Evolutionary conservation across 2,113 vertebrate genomes (phyloP).

Genomic region (Cyanistes caeruleus): DNA sequence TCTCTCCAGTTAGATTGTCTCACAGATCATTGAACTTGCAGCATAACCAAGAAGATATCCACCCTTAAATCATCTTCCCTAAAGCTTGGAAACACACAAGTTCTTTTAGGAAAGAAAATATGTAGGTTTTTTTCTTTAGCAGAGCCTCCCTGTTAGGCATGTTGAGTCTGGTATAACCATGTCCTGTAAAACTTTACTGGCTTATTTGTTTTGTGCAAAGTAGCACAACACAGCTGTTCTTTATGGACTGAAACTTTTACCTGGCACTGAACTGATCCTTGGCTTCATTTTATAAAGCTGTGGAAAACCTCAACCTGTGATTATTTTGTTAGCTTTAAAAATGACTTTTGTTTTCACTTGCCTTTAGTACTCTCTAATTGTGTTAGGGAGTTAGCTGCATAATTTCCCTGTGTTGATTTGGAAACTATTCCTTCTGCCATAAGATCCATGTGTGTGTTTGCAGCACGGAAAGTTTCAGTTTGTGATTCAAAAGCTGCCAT

Average conservation of each 20-base stretch:
- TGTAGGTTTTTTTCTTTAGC: background rate
- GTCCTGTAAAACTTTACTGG: slow-evolving; percentile 50
- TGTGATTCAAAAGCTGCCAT: slow-evolving; percentile 59
- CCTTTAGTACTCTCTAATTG: slow-evolving; percentile 19
- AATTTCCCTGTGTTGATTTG: slow-evolving; percentile 47
- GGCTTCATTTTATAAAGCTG: slow-evolving; percentile 44
- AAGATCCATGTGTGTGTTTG: slow-evolving; percentile 36
- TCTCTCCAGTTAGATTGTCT: slow-evolving; percentile 30
- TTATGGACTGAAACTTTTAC: slow-evolving; percentile 32
- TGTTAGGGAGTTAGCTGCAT: slow-evolving; percentile 12
- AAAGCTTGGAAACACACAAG: slow-evolving; percentile 14
- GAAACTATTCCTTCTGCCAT: slow-evolving; percentile 39
- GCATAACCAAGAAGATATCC: slow-evolving; percentile 31
- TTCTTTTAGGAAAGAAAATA: slow-evolving; percentile 19
- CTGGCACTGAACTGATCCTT: slow-evolving; percentile 47
- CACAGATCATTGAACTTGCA: slow-evolving; percentile 32
- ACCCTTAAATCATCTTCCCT: slow-evolving; percentile 54
- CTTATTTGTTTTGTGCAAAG: slow-evolving; percentile 53
- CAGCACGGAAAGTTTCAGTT: slow-evolving; percentile 45
- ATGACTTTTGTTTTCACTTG: slow-evolving; percentile 62
- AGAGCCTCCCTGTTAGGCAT: slow-evolving; percentile 37
- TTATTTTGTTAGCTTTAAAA: slow-evolving; percentile 73
- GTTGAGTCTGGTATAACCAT: slow-evolving; percentile 37
- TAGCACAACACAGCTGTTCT: slow-evolving; percentile 41
- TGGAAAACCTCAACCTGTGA: slow-evolving; percentile 61